Base-by-base conservation (phyloP, 2,113 vertebrate genomes). In the Cyphomyrus plagiostoma region DNA sequence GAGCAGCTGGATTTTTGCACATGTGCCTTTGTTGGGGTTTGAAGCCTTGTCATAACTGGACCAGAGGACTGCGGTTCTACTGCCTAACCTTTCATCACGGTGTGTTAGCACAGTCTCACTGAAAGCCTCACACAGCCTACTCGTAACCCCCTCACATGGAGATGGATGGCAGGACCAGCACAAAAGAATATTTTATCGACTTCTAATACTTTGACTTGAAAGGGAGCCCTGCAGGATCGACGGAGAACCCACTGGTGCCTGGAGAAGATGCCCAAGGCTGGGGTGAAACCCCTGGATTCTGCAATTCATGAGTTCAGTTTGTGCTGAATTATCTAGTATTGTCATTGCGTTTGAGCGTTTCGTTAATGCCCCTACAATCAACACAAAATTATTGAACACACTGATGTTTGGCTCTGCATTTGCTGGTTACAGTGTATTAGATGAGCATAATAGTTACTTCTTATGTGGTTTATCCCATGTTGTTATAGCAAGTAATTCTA, bases 181-280 rank as follows among this genome's bases (percentile, higher is more conserved):
- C 95, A 96, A 96, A 96, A 93, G 95, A 95, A 96, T 94, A 95
- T 96, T 94, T 95, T 92, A 95, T 96, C 95, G 94, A 94, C 92
- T 95, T 95, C 91, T 95, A 96, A 96, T 93, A 93, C 92, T 89
- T 21, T 89, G 1, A 93, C 92, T 94, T 95, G 92, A 95, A 96
- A 95, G 94, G 91, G 91, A 39, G 88, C 94, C 30, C 93, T 92
- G 94, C 89, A 2, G 93, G 94, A 90, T 56, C 21, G 2, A 23
- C 91, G 74, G 88, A 92, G 80, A 94, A 93, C 91, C 88, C 91
- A 92, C 39, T 58, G 48, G 89, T 89, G 88, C 90, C 90, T 70
- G 87, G 89, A 83, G 89, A 92, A 92, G 93, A 74, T 86, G 82
- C 62, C 89, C 89, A 74, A 91, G 88, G 87, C 58, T 89, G 89